Evolutionary conservation across 2,888 invertebrate genomes (phyloP), one percentile per base, ranked within the genome.

Genomic region (Thelaira solivaga): DNA sequence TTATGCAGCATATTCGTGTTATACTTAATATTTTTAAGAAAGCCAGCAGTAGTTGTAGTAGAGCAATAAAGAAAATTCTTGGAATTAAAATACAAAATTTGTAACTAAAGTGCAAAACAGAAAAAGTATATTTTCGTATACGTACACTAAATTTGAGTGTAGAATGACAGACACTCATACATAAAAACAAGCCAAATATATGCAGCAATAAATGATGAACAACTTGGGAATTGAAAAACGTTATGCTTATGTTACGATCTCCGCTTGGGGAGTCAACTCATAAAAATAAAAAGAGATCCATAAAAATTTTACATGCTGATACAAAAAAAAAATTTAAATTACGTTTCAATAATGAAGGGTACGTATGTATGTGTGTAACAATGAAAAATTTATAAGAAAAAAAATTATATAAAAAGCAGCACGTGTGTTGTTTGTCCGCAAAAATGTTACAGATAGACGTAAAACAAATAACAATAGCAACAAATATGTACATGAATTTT

Each of bases 361-460:
- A 74, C 16, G n/a, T n/a, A n/a, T n/a, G n/a, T n/a, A n/a, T n/a
- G n/a, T n/a, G n/a, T n/a, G n/a, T n/a, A 51, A 59, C 51, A 57
- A 59, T 49, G 41, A 36, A 72, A 76, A 43, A 59, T 62, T 43
- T 49, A 65, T 43, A 39, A 57, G 22, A 26, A 53, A 20, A 43
- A 29, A 34, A 34, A 61, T 45, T 16, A 67, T 59, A 64, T 72
- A 49, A 72, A 47, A 69, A 59, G 69, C 61, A 74, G 61, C 77
- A 78, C 78, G 78, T 78, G 78, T 78, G 65, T 53, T 61, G 78
- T n/a, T n/a, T 74, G 69, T 65, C 64, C 72, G 72, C 76, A 77
- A 72, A 77, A 77, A 72, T 72, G 62, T 55, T 77, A 67, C 62
- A 72, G 67, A 67, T 67, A 49, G 34, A 29, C 43, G 57, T 43